Conservation (phyloP, 2,797 vertebrate species). For the Hirundo rustica region DNA sequence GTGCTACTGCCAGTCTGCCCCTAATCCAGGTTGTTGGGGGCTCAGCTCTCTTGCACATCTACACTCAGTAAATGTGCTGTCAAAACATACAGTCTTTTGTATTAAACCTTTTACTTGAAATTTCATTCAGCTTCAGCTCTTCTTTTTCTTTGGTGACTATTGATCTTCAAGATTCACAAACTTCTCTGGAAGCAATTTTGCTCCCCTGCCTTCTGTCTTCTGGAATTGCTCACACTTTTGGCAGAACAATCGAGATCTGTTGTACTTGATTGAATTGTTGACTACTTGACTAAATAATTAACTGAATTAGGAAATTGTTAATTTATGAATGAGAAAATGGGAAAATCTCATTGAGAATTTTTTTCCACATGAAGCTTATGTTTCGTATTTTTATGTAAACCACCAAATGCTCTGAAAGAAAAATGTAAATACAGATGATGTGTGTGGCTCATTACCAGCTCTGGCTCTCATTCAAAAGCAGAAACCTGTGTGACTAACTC, state of each 20-base stretch:
- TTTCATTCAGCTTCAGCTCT: neutral
- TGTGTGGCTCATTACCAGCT: neutral
- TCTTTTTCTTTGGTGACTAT: neutral
- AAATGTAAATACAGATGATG: conserved; percentile 1
- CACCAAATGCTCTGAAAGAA: conserved; percentile 2
- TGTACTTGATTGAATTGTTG: neutral
- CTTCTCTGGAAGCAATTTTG: neutral
- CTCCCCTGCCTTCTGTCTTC: neutral
- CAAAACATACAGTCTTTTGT: neutral
- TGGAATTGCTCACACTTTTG: neutral
- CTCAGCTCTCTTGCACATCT: neutral
- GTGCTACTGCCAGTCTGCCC: neutral
- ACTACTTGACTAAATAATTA: neutral
- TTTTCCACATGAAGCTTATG: neutral
- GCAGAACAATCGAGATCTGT: neutral
- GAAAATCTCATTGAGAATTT: neutral
- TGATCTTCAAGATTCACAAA: neutral
- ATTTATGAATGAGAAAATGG: neutral
- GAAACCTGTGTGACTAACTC: neutral
- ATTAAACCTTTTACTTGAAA: neutral
- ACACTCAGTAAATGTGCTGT: neutral
- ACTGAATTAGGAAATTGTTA: neutral
- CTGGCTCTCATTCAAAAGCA: neutral
- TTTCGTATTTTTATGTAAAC: neutral
- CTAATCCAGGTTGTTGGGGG: neutral